Evolutionary conservation across 2,888 invertebrate genomes (phyloP).

Genomic region (Leptinotarsa peninsularis): DNA sequence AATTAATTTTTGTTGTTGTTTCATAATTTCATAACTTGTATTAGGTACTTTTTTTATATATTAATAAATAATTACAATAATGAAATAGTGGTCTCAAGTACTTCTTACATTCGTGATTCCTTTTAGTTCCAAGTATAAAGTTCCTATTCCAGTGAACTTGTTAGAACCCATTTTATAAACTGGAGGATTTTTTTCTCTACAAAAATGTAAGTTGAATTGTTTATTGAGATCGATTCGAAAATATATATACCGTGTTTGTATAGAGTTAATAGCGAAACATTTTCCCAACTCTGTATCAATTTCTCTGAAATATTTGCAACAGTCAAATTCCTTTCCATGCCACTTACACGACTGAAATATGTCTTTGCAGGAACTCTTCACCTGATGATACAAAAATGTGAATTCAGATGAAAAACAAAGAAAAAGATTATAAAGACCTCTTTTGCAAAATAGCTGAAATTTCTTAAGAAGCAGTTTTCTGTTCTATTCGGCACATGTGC

Average conservation of each 20-base stretch:
- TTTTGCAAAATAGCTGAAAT: conserved; percentile 72
- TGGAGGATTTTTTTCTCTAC: conserved; percentile 34
- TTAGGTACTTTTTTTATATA: not conserved
- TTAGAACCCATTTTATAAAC: conserved; percentile 73
- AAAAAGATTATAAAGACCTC: conserved; percentile 60
- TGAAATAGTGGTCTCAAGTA: not conserved
- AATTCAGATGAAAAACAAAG: not conserved
- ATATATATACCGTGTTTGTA: conserved; percentile 69
- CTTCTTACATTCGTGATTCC: conserved; percentile 69
- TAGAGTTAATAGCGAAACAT: conserved; percentile 76
- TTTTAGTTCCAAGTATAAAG: conserved; percentile 69
- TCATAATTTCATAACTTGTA: not conserved
- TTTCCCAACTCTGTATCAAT: conserved; percentile 77
- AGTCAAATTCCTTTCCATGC: conserved; percentile 73
- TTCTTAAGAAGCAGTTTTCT: conserved; percentile 70
- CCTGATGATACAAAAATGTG: conserved; percentile 35
- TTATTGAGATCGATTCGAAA: not conserved
- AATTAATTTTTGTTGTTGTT: no score
- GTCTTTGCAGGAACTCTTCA: conserved; percentile 70
- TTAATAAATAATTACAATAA: no score
- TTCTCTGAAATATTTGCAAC: conserved; percentile 74
- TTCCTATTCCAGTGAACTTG: conserved; percentile 73
- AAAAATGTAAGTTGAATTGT: no score
- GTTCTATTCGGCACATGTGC: conserved; percentile 59
- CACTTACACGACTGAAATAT: conserved; percentile 72